phyloP scores from a whole-genome alignment of 2,888 invertebrate species.

The Tenthredo scrophulariae region DNA sequence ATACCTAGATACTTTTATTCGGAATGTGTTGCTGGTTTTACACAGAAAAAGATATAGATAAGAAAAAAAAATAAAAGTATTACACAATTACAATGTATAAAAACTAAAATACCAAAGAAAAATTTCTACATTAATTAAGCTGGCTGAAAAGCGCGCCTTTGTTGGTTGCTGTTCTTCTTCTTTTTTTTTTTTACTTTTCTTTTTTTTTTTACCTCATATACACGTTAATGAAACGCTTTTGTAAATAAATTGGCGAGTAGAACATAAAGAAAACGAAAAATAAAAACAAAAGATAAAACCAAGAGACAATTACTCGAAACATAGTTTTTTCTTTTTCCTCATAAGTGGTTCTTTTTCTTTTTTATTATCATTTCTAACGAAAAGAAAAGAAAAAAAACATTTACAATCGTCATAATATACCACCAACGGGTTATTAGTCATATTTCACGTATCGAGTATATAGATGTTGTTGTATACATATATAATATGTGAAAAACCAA shows the following conservation, averaged over 20 bases:
- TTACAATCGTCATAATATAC: constrained; percentile 1
- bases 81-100: not conserved
- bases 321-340: not conserved
- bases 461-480: not conserved
- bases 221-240: constrained; percentile 24
- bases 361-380: not conserved
- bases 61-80: constrained; percentile 2
- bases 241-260: not conserved
- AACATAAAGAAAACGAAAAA: not conserved
- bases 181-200: not conserved
- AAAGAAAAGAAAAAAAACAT: not conserved
- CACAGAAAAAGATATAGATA: constrained; percentile 1
- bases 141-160: constrained; percentile 44
- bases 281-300: not conserved
- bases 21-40: constrained; percentile 52
- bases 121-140: constrained; percentile 25
- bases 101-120: constrained; percentile 3
- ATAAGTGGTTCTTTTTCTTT: not conserved
- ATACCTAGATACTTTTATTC: constrained; percentile 52
- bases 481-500: not conserved
- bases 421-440: not conserved
- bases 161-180: not conserved
- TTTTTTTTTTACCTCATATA: not conserved
- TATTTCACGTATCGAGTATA: not conserved
- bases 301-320: constrained; percentile 4